Percentiles rank a stretch among this genome's conserved stretches.
phyloP scores from a whole-genome alignment of 2,888 invertebrate genomes.

The Galerucella nymphaeae region DNA sequence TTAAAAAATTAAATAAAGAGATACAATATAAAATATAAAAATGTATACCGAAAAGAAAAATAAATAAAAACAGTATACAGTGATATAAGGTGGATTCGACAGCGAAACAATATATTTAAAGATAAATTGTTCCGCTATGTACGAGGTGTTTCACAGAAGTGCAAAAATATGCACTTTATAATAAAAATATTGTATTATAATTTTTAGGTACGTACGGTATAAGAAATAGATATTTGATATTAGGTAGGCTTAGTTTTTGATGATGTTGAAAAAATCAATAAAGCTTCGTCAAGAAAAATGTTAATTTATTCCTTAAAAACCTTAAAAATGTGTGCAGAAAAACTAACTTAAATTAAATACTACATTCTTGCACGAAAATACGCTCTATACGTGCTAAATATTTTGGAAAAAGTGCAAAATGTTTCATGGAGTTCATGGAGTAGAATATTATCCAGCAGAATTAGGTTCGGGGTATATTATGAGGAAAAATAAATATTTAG shows the following conservation, averaged over 20 bases:
- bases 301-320: background rate
- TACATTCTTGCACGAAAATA: no score
- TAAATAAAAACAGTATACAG: constrained; percentile 38
- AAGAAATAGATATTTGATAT: constrained; percentile 66
- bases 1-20: constrained; percentile 52
- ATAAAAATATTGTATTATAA: constrained; percentile 52
- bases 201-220: constrained; percentile 55
- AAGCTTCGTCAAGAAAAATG: constrained; percentile 63
- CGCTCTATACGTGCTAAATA: no score
- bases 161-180: constrained; percentile 42
- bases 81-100: constrained; percentile 21
- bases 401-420: no score
- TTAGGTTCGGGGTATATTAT: no score
- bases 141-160: constrained; percentile 59
- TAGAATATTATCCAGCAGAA: no score
- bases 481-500: no score
- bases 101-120: constrained; percentile 24
- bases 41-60: constrained; percentile 57
- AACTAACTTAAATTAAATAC: no score
- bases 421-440: no score
- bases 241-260: constrained; percentile 67
- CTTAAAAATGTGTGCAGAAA: background rate
- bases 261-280: constrained; percentile 66
- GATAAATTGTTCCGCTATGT: constrained; percentile 46
- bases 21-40: constrained; percentile 46